Base-by-base conservation (phyloP, 2,888 invertebrate species). In the Caenorhabditis sp. region DNA sequence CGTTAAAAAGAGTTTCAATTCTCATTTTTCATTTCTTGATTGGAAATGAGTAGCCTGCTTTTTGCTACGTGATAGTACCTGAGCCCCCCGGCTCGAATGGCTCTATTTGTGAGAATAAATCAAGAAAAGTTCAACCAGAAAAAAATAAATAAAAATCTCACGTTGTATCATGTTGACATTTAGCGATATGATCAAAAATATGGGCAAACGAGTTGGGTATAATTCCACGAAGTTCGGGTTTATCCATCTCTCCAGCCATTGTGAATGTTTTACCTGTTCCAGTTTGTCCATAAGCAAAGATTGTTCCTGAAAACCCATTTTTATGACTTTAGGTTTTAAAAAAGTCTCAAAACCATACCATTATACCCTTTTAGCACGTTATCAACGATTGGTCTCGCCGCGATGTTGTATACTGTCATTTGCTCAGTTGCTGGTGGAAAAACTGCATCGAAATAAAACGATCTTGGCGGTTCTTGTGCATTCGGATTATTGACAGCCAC, bases 211-310 rank as follows among this genome's bases (percentile, higher is more conserved):
- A 95, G 90, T 99, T 97, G 0, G 97, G 97, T 85, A 97, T 97
- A 84, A 99, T 95, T 56, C 99, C 99, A 70, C 94, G 91, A 10
- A 94, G 91, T 86, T 97, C 95, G 0, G 95, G 93, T 17, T 93
- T 93, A 1, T 93, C 91, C 78, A 94, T 92, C 70, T 93, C 92
- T 0, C 99, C 99, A 0, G 95, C 94, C 97, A 99, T 97, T 0
- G 99, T 99, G 89, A 93, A 97, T 0, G 99, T 99, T 90, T 99
- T 99, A 10, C 99, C 99, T 0, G 97, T 99, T 21, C 99, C 97
- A 1, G 91, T 91, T 84, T 91, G 91, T 1, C 91, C 91, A 84
- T 91, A 91, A 0, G 91, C 91, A 88, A 91, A 91, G 66, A 91
- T 91, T 10, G 91, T 91, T 10, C 91, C 91, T 90, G 74, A 58